Conservation (phyloP, 2,797 vertebrate genomes). For the Helarctos malayanus region DNA sequence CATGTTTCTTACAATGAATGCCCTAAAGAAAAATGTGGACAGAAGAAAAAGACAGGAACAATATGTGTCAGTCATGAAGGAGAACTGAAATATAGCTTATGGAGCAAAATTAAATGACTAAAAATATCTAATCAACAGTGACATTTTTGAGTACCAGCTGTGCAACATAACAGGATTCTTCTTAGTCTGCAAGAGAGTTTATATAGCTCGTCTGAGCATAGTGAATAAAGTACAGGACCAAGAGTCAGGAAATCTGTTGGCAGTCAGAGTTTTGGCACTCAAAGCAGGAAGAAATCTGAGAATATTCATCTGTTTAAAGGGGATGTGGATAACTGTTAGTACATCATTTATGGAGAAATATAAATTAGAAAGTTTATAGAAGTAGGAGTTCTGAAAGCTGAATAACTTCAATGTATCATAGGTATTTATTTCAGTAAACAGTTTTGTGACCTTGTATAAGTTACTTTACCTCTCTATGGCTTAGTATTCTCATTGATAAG, state of each 20-base stretch:
- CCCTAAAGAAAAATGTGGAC: slow-evolving; percentile 38
- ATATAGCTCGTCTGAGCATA: slow-evolving; percentile 36
- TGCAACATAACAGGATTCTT: slow-evolving; percentile 61
- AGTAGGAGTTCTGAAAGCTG: slow-evolving; percentile 8
- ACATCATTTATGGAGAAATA: neutral
- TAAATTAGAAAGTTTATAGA: slow-evolving; percentile 19
- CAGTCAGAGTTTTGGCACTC: slow-evolving; percentile 36
- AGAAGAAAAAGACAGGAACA: slow-evolving; percentile 47
- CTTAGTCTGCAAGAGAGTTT: slow-evolving; percentile 64
- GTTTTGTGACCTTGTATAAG: neutral
- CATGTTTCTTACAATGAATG: slow-evolving; percentile 32
- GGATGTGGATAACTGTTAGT: neutral
- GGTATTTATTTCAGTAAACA: neutral
- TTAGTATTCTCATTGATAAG: neutral
- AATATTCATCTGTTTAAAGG: slow-evolving; percentile 43
- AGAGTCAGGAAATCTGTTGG: slow-evolving; percentile 55
- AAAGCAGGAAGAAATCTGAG: neutral
- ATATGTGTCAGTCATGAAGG: slow-evolving; percentile 56
- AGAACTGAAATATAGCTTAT: slow-evolving; percentile 73
- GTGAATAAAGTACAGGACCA: slow-evolving; percentile 3
- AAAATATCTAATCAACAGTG: slow-evolving; percentile 83
- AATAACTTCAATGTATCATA: neutral
- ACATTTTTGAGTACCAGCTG: slow-evolving; percentile 81
- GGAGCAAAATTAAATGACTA: slow-evolving; percentile 80
- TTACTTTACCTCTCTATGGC: neutral